Base-by-base conservation (phyloP, 2,888 invertebrate genomes). In the Phymatocera aterrima region DNA sequence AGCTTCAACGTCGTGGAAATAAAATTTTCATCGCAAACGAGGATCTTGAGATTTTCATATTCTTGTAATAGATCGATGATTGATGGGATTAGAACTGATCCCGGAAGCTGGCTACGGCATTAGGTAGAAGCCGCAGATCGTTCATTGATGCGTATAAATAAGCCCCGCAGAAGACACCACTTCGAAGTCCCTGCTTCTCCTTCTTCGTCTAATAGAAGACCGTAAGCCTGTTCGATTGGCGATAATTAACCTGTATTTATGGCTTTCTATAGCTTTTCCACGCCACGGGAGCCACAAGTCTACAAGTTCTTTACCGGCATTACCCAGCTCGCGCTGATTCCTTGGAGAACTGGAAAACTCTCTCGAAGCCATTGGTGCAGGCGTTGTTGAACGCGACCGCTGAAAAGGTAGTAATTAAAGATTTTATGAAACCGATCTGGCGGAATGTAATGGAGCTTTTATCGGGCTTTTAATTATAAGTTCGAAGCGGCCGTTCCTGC, bases 401-500 rank as follows among this genome's bases (percentile, higher is more conserved):
- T 43, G 57, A 28, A 43, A 31, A 21, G 21, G 24, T n/a, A 78
- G 78, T 78, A 78, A 78, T 78, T 78, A 78, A 68, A 78, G 78
- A 78, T 78, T 78, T 78, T 78, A 78, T 78, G 78, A 68, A 78
- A 78, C 68, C 78, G 78, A 78, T 68, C 78, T 68, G 54, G 68
- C 37, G 78, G 65, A 78, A 78, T 68, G 65, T 68, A 78, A 78
- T 78, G 78, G 68, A 68, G 78, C 78, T 78, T 78, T 78, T 78
- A 78, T 78, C 78, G 78, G 68, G 78, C 54, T 68, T 78, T 78
- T 78, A 78, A 78, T 78, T 78, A 78, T 68, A 78, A 78, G 65
- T 78, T 78, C 54, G 21, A n/a, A n/a, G n/a, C 40, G 68, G 24
- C 57, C 57, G 31, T 43, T 60, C 15, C 57, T 51, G 24, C 18